A percentile compares a stretch with the other conserved stretches of the same genome.
Evolutionary conservation across 2,888 invertebrate species (phyloP).

Genomic region (Cephus nigrinus): DNA sequence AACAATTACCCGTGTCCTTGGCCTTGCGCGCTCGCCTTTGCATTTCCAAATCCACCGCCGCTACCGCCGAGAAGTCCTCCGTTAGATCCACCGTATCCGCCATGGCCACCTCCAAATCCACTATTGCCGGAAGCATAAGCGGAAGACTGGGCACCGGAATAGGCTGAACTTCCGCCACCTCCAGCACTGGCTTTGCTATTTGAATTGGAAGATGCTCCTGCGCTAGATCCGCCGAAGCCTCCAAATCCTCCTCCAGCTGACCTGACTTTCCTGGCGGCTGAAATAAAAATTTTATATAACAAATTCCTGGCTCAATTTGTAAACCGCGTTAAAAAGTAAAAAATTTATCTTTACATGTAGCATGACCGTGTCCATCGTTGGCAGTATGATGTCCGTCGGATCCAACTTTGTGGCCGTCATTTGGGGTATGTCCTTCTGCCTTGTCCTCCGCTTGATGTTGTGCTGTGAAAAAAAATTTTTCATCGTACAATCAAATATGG

Average conservation of each 20-base stretch:
- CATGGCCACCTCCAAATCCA: constrained; percentile 26
- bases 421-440: neutral
- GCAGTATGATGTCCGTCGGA: neutral
- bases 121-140: constrained; percentile 21
- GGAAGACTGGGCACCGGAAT: neutral
- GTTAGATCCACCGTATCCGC: constrained; percentile 40
- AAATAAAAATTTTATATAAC: neutral
- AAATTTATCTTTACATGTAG: neutral
- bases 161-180: neutral
- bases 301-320: neutral
- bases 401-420: neutral
- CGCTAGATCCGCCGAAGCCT: neutral
- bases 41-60: constrained; percentile 34
- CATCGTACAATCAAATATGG: neutral
- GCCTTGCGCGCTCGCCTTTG: neutral
- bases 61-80: constrained; percentile 52
- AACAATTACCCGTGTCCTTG: neutral
- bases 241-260: neutral
- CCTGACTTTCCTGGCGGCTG: neutral
- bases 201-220: neutral
- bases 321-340: neutral
- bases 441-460: neutral
- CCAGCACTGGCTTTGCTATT: neutral
- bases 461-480: neutral
- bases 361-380: neutral